These are phyloP conservation scores for Martes martes DNA, from an alignment of 2,113 vertebrate species.

Conservation along the genomic window DNA sequence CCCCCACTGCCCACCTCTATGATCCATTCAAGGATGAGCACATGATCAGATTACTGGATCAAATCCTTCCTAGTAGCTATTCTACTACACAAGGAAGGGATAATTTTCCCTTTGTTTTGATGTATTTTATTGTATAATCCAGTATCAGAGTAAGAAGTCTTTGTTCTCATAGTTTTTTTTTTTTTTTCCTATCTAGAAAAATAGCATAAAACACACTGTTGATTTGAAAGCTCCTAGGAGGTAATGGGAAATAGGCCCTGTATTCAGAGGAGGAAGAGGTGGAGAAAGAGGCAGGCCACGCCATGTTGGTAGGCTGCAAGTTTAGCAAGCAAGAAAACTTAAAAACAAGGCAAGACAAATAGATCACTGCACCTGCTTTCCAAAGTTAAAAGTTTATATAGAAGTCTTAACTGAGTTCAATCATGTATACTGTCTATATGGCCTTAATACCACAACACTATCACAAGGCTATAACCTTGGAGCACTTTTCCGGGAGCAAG, in stretches of 20 bases:
- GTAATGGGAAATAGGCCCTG: not conserved
- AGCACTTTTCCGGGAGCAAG: not conserved
- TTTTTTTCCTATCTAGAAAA: not conserved
- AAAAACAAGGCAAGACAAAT: not conserved
- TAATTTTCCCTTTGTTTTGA: not conserved
- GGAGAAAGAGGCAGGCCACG: not conserved
- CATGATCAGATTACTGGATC: not conserved
- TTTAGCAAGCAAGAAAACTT: not conserved
- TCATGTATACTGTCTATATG: not conserved
- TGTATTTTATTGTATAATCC: not conserved
- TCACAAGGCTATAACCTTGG: not conserved
- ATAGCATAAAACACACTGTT: not conserved
- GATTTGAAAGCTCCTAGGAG: not conserved
- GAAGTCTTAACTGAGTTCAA: not conserved
- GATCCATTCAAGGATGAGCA: not conserved
- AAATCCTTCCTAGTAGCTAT: not conserved
- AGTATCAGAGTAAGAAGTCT: not conserved
- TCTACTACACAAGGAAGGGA: not conserved
- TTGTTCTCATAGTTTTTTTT: not conserved
- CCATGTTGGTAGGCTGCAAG: not conserved
- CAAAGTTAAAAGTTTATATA: not conserved
- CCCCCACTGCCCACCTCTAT: fast-evolving
- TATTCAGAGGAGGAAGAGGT: not conserved
- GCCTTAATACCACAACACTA: not conserved
- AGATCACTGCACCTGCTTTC: not conserved